Base-by-base conservation (phyloP, 2,113 vertebrate genomes). In the Pipra filicauda region DNA sequence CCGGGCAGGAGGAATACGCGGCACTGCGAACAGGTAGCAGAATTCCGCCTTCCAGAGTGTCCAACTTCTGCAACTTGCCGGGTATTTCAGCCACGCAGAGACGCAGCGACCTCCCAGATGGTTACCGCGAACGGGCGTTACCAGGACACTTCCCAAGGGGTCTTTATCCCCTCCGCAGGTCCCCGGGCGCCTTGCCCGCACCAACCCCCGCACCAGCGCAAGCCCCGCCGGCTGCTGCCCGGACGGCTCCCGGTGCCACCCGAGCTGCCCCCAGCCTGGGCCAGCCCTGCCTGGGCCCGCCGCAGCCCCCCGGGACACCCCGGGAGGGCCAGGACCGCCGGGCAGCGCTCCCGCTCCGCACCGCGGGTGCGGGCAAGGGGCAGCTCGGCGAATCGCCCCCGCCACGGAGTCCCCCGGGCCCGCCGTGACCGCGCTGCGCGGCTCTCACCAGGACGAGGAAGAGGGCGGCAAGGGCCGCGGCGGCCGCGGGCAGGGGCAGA, bases 381-480 rank as follows among this genome's bases (percentile, higher is more conserved):
- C 57, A 30, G 30, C 76, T 28, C 54, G 79, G 28, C 51, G 13
- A 26, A 33, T 61, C 28, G 66, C 46, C n/a, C 59, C 39, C 39
- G 39, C 12, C 39, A 41, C 39, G 39, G 39, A 41, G 39, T 13
- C 39, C 39, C 39, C 58, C 37, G 23, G 37, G 37, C 35, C 48
- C 46, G 15, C 52, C 21, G 13, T 5, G 52, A 12, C 44, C 39
- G 16, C 59, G 30, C 39, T 18, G 51, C 69, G 33, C 70, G 55
- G 64, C 71, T 44, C 97, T 97, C 95, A 98, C 97, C 97, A 98
- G 65, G 30, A 91, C 18, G 3, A 98, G 64, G 37, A 93, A 64
- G 30, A 93, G 69, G 30, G 43, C 69, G 18, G 66, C 96, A 3
- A 97, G 55, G 15, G 62, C 67, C 58, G 64, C 30, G 24, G 30